A percentile compares a stretch with the other conserved stretches of the same genome.
These are phyloP conservation scores for Andrena bicolor DNA, from an alignment of 2,888 invertebrate species.

Conservation along the genomic window DNA sequence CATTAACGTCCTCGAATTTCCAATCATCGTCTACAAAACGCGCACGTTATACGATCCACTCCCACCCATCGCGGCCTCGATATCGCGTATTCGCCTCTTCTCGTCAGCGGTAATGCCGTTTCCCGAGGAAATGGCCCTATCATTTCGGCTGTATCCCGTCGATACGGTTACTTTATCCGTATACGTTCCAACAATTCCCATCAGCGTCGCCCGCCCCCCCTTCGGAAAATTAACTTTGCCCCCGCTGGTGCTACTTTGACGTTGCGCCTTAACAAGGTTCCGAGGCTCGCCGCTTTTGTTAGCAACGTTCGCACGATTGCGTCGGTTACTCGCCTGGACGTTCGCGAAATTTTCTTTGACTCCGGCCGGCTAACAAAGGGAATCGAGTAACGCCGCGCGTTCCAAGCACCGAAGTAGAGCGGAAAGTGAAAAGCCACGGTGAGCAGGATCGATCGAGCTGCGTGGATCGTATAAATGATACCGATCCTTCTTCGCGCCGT, in stretches of 20 bases:
- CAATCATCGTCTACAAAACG: slow-evolving; percentile 34
- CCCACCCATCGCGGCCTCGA: neutral
- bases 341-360: slow-evolving; percentile 35
- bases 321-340: slow-evolving; percentile 25
- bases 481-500: slow-evolving; percentile 35
- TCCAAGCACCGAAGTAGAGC: neutral
- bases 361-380: slow-evolving; percentile 9
- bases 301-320: slow-evolving; percentile 57
- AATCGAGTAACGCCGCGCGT: slow-evolving; percentile 4
- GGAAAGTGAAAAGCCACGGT: slow-evolving; percentile 18
- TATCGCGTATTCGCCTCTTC: slow-evolving; percentile 4
- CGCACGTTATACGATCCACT: neutral
- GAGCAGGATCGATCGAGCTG: slow-evolving; percentile 34
- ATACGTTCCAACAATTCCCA: slow-evolving; percentile 26
- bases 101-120: slow-evolving; percentile 35
- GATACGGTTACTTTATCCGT: slow-evolving; percentile 34
- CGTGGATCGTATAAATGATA: slow-evolving; percentile 52
- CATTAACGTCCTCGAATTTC: slow-evolving; percentile 11
- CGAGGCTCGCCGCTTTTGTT: slow-evolving; percentile 58
- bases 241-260: slow-evolving; percentile 64
- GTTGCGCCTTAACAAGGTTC: slow-evolving; percentile 65
- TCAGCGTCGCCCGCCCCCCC: slow-evolving; percentile 19
- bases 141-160: slow-evolving; percentile 28
- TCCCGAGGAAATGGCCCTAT: slow-evolving; percentile 36
- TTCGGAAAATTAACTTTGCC: slow-evolving; percentile 61